Conservation (phyloP, 2,797 vertebrate species). For the Chloroceryle amazona region DNA sequence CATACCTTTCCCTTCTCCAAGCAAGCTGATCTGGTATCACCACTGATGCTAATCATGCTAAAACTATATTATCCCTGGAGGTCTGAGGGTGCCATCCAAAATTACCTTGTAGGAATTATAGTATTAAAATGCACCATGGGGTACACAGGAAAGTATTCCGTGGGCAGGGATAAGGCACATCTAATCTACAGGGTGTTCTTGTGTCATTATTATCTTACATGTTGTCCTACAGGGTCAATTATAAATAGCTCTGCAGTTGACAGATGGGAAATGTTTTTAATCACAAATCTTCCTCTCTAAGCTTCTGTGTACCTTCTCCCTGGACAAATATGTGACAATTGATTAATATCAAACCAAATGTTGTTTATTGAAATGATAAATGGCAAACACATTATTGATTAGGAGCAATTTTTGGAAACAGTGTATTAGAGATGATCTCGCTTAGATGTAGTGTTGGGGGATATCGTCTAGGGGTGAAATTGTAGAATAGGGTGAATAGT, state of each 20-base stretch:
- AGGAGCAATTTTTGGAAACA: neutral
- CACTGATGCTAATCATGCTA: neutral
- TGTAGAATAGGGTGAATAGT: too few relatives aligned
- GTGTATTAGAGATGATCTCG: neutral
- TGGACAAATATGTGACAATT: slow-evolving; percentile 7
- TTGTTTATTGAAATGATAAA: slow-evolving; percentile 25
- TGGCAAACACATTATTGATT: neutral
- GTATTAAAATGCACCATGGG: neutral
- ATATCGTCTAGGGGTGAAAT: too few relatives aligned
- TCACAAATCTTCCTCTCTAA: neutral
- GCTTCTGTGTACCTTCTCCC: neutral
- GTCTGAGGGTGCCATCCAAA: neutral
- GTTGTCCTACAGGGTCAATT: neutral
- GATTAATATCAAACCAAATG: slow-evolving; percentile 41
- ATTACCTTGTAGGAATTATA: neutral
- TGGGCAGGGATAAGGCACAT: neutral
- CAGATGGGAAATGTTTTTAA: neutral
- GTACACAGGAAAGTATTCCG: neutral
- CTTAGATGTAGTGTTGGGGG: too few relatives aligned
- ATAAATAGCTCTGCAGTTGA: neutral
- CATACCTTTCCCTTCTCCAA: neutral
- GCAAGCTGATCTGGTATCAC: neutral
- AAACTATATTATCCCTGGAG: neutral
- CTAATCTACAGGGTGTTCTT: neutral
- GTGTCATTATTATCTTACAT: neutral